Percentiles rank a stretch among this genome's conserved stretches.
These are phyloP conservation scores for Anagyrus pseudococci DNA, from an alignment of 2,888 invertebrate genomes.

Conservation along the genomic window DNA sequence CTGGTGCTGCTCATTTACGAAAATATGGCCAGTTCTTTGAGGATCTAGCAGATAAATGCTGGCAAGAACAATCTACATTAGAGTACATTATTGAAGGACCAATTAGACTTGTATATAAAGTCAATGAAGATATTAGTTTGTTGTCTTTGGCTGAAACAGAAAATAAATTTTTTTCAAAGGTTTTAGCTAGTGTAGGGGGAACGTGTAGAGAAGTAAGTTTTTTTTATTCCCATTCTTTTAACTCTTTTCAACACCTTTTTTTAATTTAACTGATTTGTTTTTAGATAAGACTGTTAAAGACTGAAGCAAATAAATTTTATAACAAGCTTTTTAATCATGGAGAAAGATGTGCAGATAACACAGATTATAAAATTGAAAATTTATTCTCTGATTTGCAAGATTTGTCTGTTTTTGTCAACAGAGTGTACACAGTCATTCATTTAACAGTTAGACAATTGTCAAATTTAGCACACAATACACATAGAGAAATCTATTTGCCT, in stretches of 20 bases:
- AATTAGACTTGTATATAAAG: constrained; percentile 58
- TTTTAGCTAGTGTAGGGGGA: constrained; percentile 79
- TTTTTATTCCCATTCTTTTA: background rate
- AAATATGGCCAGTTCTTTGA: constrained; percentile 66
- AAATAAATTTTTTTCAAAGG: constrained; percentile 80
- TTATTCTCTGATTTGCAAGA: constrained; percentile 55
- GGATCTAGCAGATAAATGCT: constrained; percentile 55
- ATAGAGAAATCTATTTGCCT: constrained; percentile 54
- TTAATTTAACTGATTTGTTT: constrained; percentile 11
- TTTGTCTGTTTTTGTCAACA: constrained; percentile 50
- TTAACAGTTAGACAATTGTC: constrained; percentile 53
- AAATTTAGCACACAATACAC: constrained; percentile 48
- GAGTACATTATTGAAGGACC: constrained; percentile 55
- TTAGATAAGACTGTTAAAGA: constrained; percentile 68
- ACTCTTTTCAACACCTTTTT: too few relatives aligned
- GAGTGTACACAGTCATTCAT: constrained; percentile 50
- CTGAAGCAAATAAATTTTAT: constrained; percentile 71
- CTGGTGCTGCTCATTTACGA: constrained; percentile 65
- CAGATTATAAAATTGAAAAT: constrained; percentile 46
- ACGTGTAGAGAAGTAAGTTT: constrained; percentile 72
- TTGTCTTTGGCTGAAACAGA: constrained; percentile 81
- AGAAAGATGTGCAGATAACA: constrained; percentile 60
- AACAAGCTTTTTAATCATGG: constrained; percentile 59
- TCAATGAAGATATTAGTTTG: constrained; percentile 71
- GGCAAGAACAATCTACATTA: constrained; percentile 46